Conservation (phyloP, 2,888 invertebrate species). For the Caenorhabditis zanzibari region DNA sequence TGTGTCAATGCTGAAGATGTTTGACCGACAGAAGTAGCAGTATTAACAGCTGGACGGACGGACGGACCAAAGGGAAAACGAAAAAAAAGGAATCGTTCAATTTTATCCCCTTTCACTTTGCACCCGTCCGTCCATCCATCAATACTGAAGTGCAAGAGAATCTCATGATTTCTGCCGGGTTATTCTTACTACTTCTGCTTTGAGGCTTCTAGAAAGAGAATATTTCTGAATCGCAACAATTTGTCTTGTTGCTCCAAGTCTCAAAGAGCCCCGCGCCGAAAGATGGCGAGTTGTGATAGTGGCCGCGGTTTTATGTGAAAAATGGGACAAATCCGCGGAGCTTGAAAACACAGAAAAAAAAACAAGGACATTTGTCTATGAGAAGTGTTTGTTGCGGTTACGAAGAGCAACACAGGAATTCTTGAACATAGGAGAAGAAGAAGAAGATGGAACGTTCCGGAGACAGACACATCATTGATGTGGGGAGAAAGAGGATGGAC, state of each 20-base stretch:
- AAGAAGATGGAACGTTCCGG: conserved; percentile 52
- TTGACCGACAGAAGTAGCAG: conserved; percentile 20
- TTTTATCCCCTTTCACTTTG: conserved; percentile 32
- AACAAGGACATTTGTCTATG: conserved; percentile 33
- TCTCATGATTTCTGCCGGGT: conserved; percentile 12
- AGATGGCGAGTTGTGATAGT: conserved; percentile 44
- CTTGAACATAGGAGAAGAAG: conserved; percentile 26
- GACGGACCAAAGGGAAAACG: conserved; percentile 10
- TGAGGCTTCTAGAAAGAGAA: not conserved
- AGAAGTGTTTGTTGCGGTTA: conserved; percentile 29
- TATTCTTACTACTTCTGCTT: conserved; percentile 22
- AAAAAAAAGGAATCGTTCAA: conserved; percentile 19
- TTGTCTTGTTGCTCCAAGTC: conserved; percentile 19
- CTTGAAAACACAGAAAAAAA: conserved; percentile 40
- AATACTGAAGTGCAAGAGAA: conserved; percentile 18
- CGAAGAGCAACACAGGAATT: conserved; percentile 29
- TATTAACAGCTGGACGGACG: not conserved
- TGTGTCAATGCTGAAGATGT: conserved; percentile 32
- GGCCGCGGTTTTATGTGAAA: conserved; percentile 47
- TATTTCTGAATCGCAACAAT: conserved; percentile 48
- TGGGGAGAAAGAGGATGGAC: conserved; percentile 21
- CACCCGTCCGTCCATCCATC: conserved; percentile 36
- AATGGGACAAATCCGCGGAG: conserved; percentile 13
- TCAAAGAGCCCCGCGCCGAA: conserved; percentile 30
- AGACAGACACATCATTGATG: conserved; percentile 42